Evolutionary conservation across 2,113 vertebrate species (phyloP).

Genomic region (Atherinomorus stipes): DNA sequence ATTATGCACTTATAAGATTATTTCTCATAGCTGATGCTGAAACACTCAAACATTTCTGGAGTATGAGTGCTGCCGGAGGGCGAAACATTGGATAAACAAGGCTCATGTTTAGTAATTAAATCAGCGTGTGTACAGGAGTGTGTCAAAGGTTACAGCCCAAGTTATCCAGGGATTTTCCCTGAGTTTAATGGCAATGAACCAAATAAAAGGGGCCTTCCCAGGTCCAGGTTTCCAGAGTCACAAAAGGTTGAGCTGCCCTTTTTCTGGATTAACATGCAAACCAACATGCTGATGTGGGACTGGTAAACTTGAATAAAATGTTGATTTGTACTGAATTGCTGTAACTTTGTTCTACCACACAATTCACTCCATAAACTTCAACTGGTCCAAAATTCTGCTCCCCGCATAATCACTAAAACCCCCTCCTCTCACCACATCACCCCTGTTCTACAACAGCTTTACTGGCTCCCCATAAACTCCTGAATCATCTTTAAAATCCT

Average conservation of each 20-base stretch:
- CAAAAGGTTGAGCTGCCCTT: neutral
- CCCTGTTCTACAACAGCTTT: too few species aligned
- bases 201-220: constrained; percentile 1
- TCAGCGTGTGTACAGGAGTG: neutral
- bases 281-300: too few species aligned
- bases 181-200: neutral
- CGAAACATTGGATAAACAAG: neutral
- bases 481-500: too few species aligned
- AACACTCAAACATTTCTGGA: neutral
- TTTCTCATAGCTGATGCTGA: neutral
- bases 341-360: too few species aligned
- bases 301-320: too few species aligned
- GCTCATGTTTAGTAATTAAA: neutral
- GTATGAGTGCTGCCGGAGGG: neutral
- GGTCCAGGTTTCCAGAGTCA: too few species aligned
- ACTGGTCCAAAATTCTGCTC: too few species aligned
- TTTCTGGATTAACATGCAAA: neutral
- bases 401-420: too few species aligned
- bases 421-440: too few species aligned
- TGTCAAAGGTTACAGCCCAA: neutral
- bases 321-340: too few species aligned
- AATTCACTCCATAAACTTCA: too few species aligned
- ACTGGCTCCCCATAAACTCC: too few species aligned
- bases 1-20: constrained; percentile 20
- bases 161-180: constrained; percentile 1